phyloP scores from a whole-genome alignment of 2,113 vertebrate species.

The Oxyruncus cristatus region DNA sequence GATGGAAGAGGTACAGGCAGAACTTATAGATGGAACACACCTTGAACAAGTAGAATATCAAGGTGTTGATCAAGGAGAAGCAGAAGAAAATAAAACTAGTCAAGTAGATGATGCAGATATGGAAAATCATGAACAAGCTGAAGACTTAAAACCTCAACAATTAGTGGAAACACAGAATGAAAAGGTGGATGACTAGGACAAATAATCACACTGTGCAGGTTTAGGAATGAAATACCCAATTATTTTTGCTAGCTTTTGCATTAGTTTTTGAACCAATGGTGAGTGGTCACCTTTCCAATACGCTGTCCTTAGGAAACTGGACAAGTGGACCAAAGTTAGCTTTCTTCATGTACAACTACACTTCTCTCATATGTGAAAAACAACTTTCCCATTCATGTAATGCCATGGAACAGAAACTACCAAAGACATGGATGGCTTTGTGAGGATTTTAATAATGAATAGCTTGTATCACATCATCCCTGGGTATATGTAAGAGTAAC shows the following conservation, averaged over 20 bases:
- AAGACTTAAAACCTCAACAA: slow-evolving; percentile 53
- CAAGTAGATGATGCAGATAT: slow-evolving; percentile 12
- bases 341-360: slow-evolving; percentile 59
- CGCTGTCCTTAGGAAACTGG: slow-evolving; percentile 55
- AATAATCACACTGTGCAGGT: slow-evolving; percentile 14
- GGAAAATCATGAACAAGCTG: slow-evolving; percentile 43
- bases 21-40: slow-evolving; percentile 71
- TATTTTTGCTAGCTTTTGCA: slow-evolving; percentile 60
- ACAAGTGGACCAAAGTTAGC: slow-evolving; percentile 71
- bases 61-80: slow-evolving; percentile 55
- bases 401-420: slow-evolving; percentile 44
- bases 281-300: background rate
- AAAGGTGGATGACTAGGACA: slow-evolving; percentile 46
- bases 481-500: slow-evolving; percentile 50
- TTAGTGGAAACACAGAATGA: slow-evolving; percentile 55
- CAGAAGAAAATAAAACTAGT: slow-evolving; percentile 41
- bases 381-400: background rate
- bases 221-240: slow-evolving; percentile 52
- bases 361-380: slow-evolving; percentile 26
- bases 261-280: slow-evolving; percentile 46
- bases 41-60: slow-evolving; percentile 70
- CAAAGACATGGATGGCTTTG: slow-evolving; percentile 27
- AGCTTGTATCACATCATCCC: slow-evolving; percentile 48
- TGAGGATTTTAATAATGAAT: slow-evolving; percentile 64
- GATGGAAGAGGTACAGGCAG: slow-evolving; percentile 79